Evolutionary conservation across 1,140 invertebrate species (phyloP).

Genomic region (Lasioglossum albipes): DNA sequence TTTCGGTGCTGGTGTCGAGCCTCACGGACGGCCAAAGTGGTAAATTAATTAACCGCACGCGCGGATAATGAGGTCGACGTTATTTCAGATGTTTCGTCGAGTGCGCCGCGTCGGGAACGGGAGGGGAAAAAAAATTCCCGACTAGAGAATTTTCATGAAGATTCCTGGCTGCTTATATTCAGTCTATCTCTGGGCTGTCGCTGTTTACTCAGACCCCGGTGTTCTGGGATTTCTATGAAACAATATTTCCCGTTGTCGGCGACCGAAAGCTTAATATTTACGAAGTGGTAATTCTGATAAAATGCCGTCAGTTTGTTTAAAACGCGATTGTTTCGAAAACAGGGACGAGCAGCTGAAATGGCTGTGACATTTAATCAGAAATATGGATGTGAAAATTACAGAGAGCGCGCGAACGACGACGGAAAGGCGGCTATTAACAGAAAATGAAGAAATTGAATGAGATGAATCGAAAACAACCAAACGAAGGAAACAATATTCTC

Average conservation of each 20-base stretch:
- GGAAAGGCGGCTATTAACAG: too few species aligned
- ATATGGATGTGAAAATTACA: not conserved
- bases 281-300: not conserved
- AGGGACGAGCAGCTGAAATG: not conserved
- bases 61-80: slow-evolving; percentile 42
- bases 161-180: not conserved
- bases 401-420: too few species aligned
- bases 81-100: slow-evolving; percentile 32
- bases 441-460: not conserved
- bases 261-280: not conserved
- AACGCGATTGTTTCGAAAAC: not conserved
- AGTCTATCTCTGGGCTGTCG: not conserved
- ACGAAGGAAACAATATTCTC: too few species aligned
- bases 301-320: not conserved
- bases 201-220: not conserved
- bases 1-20: slow-evolving; percentile 36
- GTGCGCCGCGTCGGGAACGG: not conserved
- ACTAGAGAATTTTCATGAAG: slow-evolving; percentile 14
- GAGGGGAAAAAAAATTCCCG: not conserved
- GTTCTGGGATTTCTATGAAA: not conserved
- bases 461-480: not conserved
- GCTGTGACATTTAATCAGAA: not conserved
- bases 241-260: not conserved
- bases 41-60: slow-evolving; percentile 59
- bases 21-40: slow-evolving; percentile 35